Evolutionary conservation across 2,797 vertebrate species (phyloP).

Genomic region (Sphaeramia orbicularis): DNA sequence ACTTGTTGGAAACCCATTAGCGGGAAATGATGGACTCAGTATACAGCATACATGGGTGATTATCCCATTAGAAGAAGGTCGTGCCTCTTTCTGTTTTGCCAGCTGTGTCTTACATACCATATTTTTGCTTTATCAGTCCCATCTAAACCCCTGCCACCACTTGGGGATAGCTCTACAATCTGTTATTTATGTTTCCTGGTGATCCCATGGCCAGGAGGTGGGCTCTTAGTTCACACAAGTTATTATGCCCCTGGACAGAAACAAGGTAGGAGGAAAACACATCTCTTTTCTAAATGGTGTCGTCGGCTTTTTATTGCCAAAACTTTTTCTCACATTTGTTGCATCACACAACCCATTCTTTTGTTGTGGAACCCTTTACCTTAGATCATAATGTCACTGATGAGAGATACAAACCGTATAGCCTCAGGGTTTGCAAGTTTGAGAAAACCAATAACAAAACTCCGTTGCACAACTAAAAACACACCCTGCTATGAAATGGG

Average conservation of each 20-base stretch:
- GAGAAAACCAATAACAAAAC: constrained; percentile 45
- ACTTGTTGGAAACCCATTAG: constrained; percentile 73
- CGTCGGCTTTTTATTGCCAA: constrained; percentile 65
- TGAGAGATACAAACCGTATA: constrained; percentile 18
- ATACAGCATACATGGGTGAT: constrained; percentile 79
- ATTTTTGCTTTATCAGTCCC: constrained; percentile 71
- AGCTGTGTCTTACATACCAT: constrained; percentile 77
- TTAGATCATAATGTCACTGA: constrained; percentile 63
- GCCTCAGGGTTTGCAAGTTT: constrained; percentile 39
- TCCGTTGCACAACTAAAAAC: constrained; percentile 26
- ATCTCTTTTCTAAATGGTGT: constrained; percentile 79
- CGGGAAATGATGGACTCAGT: constrained; percentile 75
- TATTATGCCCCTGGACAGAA: constrained; percentile 75
- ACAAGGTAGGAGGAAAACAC: constrained; percentile 68
- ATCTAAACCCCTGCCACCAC: constrained; percentile 65
- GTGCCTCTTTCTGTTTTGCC: constrained; percentile 70
- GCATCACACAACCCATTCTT: constrained; percentile 39
- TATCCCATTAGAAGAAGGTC: constrained; percentile 74
- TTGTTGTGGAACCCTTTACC: constrained; percentile 50
- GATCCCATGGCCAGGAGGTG: constrained; percentile 70
- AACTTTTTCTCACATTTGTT: constrained; percentile 69
- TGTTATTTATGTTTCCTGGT: constrained; percentile 81
- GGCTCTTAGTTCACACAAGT: constrained; percentile 73
- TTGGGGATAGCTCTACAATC: constrained; percentile 63
- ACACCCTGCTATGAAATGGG: constrained; percentile 16